Evolutionary conservation across 2,113 vertebrate species (phyloP), one percentile per base, ranked within the genome.

Genomic region (Corythaeola cristata): DNA sequence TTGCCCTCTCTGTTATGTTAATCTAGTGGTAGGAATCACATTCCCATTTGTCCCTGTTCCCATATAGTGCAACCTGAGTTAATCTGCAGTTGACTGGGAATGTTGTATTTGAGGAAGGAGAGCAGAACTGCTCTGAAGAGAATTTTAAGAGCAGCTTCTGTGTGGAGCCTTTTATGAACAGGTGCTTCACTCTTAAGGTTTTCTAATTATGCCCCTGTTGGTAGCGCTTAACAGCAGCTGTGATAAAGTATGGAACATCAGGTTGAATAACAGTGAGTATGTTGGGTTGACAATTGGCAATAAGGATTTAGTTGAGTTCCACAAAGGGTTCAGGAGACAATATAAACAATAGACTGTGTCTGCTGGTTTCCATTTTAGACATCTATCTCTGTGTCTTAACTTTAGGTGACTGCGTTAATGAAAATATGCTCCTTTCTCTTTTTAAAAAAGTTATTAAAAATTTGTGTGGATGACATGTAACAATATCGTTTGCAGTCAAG

Each of bases 41-140:
- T 14, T 39, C 59, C 59, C 7, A 0, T 28, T 52, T 69, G 26
- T 60, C 35, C 37, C 13, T 58, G 17, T n/a, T n/a, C 6, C 59
- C 3, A 1, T 3, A 2, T 18, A n/a, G 8, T 6, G 17, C 55
- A 69, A 3, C 28, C 52, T 44, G 27, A 7, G 18, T 35, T 35
- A 4, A 16, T 20, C 30, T 66, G 52, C 68, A 77, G 58, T 39
- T 63, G 39, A 1, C 27, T 87, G 73, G 26, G 22, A 71, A 3
- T 8, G 56, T n/a, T 55, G 59, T 2, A 0, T 37, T 44, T 45
- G 63, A 47, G 28, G 2, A 12, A 74, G 55, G 63, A 77, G 45
- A 35, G 47, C 28, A 73, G 18, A 39, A 8, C 17, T 69, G 17
- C 41, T 37, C 18, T 23, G 10, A 39, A 41, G 37, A 22, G 14